Evolutionary conservation across 2,113 vertebrate species (phyloP).

Genomic region (Syngnathus scovelli): DNA sequence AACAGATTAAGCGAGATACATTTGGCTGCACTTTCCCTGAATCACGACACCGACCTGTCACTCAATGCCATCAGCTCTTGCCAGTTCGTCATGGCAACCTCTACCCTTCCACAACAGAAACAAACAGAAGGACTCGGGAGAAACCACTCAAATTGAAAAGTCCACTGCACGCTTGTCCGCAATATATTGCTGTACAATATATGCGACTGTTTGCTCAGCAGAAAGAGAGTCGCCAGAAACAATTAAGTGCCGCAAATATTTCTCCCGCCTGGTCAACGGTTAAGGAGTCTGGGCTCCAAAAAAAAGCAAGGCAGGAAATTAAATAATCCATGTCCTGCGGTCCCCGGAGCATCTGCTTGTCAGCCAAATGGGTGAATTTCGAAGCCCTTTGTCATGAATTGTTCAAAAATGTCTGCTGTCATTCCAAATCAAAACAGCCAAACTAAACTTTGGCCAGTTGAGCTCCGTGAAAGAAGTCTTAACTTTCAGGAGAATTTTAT

Average conservation of each 20-base stretch:
- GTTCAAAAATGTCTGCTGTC: neutral
- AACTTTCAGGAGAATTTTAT: neutral
- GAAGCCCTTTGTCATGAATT: neutral
- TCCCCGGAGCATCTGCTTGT: conserved; percentile 5
- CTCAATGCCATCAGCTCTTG: no score
- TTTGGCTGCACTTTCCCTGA: neutral
- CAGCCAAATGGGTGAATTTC: conserved; percentile 20
- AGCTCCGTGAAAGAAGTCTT: neutral
- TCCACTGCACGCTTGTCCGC: no score
- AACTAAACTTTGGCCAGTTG: neutral
- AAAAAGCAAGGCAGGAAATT: neutral
- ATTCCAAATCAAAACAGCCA: neutral
- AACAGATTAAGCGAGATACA: neutral
- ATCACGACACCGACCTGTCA: no score
- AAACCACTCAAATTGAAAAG: neutral
- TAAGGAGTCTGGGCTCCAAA: conserved; percentile 1
- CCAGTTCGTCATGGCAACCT: neutral
- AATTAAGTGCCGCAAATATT: neutral
- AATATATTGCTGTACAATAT: no score
- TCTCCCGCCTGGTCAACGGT: neutral
- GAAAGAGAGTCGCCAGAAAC: no score
- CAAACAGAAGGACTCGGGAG: no score
- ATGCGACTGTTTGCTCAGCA: no score
- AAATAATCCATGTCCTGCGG: neutral
- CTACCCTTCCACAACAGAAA: neutral